A percentile compares a stretch with the other conserved stretches of the same genome.
Conservation (phyloP, 92 coral and sea anemone species). For the Porites evermanni region DNA sequence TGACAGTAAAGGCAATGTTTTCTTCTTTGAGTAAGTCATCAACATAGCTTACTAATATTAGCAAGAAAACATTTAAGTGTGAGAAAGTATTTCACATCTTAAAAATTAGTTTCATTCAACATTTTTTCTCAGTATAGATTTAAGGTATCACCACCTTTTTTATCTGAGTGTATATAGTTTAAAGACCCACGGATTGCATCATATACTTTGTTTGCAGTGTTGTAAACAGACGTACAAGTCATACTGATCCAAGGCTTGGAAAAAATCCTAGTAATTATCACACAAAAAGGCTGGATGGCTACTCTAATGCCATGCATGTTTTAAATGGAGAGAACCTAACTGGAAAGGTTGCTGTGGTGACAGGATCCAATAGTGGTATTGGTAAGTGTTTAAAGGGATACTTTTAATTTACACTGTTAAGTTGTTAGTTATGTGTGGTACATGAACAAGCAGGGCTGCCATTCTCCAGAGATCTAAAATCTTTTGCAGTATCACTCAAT, state of each 20-base stretch:
- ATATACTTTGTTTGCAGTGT: constrained; percentile 38
- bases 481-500: too few relatives aligned
- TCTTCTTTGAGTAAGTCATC: constrained; percentile 75
- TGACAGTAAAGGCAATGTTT: constrained; percentile 75
- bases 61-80: too few relatives aligned
- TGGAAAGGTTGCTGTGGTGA: constrained; percentile 83
- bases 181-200: background rate
- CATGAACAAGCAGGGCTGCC: too few relatives aligned
- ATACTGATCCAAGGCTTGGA: constrained; percentile 77
- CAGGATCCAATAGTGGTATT: constrained; percentile 95
- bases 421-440: too few relatives aligned
- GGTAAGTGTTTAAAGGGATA: constrained; percentile 38
- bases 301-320: constrained; percentile 86
- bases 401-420: background rate
- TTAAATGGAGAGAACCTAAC: constrained; percentile 73
- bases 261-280: constrained; percentile 34
- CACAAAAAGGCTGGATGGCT: constrained; percentile 56
- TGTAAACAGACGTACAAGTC: constrained; percentile 65
- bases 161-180: too few relatives aligned
- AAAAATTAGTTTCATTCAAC: too few relatives aligned
- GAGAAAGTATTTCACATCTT: too few relatives aligned
- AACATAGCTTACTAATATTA: too few relatives aligned
- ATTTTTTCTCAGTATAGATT: too few relatives aligned
- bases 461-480: too few relatives aligned
- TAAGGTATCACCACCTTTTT: too few relatives aligned